Percentiles rank a stretch among this genome's conserved stretches.
phyloP scores from a whole-genome alignment of 2,888 invertebrate species.

The Conops quadrifasciatus region DNA sequence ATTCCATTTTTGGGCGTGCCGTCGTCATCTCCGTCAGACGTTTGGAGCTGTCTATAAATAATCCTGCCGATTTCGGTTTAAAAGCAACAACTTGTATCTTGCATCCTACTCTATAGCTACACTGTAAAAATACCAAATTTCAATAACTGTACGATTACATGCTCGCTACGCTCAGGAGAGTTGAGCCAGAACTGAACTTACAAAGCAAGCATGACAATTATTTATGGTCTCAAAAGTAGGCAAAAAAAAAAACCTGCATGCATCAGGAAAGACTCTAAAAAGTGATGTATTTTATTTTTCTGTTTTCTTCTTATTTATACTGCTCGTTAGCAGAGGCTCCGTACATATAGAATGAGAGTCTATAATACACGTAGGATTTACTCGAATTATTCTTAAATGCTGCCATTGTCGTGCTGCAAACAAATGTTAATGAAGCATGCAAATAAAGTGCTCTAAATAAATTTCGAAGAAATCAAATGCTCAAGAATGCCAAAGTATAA shows the following conservation, averaged over 20 bases:
- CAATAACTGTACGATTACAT: not conserved
- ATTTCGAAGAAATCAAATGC: slow-evolving; percentile 2
- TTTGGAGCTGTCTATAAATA: not conserved
- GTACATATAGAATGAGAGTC: not conserved
- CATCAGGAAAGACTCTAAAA: not conserved
- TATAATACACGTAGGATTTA: not conserved
- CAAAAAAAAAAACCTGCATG: not conserved
- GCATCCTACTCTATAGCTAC: not conserved
- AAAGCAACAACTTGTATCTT: not conserved
- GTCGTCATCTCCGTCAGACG: not conserved
- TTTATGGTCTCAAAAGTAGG: slow-evolving; percentile 3
- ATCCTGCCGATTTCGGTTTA: not conserved
- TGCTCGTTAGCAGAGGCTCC: not conserved
- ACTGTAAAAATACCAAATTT: not conserved
- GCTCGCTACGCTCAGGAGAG: slow-evolving; percentile 19
- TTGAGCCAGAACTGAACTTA: slow-evolving; percentile 18
- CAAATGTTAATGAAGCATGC: slow-evolving; percentile 23
- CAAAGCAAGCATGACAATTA: not conserved
- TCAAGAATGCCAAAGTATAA: not conserved
- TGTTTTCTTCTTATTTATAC: too few species aligned
- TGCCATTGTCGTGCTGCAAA: slow-evolving; percentile 16
- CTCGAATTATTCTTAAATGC: slow-evolving; percentile 7
- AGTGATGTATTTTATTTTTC: slow-evolving; percentile 15
- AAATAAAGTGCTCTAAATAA: slow-evolving; percentile 24
- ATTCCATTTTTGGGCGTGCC: slow-evolving; percentile 21